Conservation (phyloP, 2,888 invertebrate species). For the Ashinkailepas kermadecensis region DNA sequence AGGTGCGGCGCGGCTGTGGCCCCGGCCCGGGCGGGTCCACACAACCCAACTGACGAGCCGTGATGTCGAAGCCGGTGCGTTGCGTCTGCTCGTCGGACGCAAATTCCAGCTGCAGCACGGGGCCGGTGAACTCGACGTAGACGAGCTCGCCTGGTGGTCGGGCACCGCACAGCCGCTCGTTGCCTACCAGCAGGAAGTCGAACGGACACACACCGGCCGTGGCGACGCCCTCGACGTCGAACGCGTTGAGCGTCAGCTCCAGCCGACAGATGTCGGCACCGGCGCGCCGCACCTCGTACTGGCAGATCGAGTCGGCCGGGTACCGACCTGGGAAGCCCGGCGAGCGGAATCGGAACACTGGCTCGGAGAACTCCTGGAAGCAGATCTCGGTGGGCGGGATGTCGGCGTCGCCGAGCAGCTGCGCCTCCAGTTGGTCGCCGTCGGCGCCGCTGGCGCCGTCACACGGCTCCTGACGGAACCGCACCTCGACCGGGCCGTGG, state of each 20-base stretch:
- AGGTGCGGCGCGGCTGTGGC: neutral
- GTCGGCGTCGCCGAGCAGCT: neutral
- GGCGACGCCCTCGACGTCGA: neutral
- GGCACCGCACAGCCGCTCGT: neutral
- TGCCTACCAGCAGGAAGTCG: neutral
- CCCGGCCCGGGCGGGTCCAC: neutral
- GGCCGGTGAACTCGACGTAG: neutral
- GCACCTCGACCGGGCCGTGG: neutral
- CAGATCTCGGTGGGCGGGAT: neutral
- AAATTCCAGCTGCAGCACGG: neutral
- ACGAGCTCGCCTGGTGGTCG: neutral
- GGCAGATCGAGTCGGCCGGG: neutral
- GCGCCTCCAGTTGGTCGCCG: neutral
- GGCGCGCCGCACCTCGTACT: neutral
- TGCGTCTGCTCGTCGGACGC: neutral
- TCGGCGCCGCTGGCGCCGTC: neutral
- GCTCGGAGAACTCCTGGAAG: constrained; percentile 15
- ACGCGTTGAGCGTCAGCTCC: constrained; percentile 1
- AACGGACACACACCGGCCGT: neutral
- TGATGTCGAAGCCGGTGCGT: neutral
- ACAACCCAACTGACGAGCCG: neutral
- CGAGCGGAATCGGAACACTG: neutral
- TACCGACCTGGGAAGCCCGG: neutral
- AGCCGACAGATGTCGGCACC: constrained; percentile 7
- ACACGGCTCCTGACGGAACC: neutral